phyloP scores from a whole-genome alignment of 2,797 vertebrate genomes.

The Fratercula arctica region DNA sequence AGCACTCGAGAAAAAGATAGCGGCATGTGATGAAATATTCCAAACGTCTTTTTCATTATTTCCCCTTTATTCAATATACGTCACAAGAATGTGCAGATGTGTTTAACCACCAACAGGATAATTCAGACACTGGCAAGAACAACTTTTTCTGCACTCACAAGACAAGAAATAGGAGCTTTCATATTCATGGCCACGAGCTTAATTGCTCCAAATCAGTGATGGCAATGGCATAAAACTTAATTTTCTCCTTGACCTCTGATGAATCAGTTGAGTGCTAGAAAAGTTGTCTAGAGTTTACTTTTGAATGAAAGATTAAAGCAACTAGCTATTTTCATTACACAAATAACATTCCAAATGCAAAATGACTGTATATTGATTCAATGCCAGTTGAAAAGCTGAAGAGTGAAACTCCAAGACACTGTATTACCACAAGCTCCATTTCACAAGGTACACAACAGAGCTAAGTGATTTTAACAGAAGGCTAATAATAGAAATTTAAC shows the following conservation, averaged over 20 bases:
- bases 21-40: background rate
- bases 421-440: background rate
- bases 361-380: background rate
- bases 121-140: background rate
- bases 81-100: background rate
- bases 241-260: slow-evolving; percentile 16
- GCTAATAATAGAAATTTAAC: background rate
- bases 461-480: background rate
- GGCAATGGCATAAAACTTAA: background rate
- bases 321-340: background rate
- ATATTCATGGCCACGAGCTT: background rate
- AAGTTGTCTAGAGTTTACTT: background rate
- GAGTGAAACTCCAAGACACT: background rate
- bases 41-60: background rate
- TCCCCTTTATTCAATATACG: background rate
- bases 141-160: background rate
- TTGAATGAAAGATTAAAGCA: background rate
- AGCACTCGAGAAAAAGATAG: background rate
- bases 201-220: background rate
- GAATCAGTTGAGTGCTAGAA: background rate
- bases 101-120: background rate
- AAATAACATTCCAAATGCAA: background rate
- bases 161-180: background rate
- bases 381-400: background rate
- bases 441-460: background rate